Evolutionary conservation across 1,140 invertebrate species (phyloP), one percentile per base, ranked within the genome.

Genomic region (Camponotus vicinus): DNA sequence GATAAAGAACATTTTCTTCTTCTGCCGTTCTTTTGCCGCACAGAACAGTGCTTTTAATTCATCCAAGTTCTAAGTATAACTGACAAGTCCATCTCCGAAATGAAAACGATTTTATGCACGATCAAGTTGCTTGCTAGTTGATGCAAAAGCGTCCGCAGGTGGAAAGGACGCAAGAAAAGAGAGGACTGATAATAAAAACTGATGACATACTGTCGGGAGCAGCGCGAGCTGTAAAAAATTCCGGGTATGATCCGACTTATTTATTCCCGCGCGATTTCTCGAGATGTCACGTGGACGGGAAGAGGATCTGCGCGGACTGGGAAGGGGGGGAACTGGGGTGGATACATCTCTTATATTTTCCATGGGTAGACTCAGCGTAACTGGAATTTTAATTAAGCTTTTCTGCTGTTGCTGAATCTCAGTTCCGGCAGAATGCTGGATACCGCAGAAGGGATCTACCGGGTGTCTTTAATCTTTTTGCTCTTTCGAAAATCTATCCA

Each of bases 311-410:
- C 40, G 15, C 63, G 3, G 15, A 1, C 45, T 49, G 27, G 27
- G 27, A 27, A 27, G 27, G 27, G 27, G 27, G 27, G 27, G 1
- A 27, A 27, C 27, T 27, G 77, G 52, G 73, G 27, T 45, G 34
- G 69, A 73, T 71, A 55, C 77, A 70, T 76, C 69, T 83, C 83
- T 57, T 55, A 76, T 82, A 85, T 78, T 89, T 91, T 88, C 77
- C 82, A 61, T 78, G 82, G 49, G 82, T 70, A 88, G 78, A 91
- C 86, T 11, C 88, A 76, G 69, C 82, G 71, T 86, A 76, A 57
- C 79, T 90, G 87, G 92, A 92, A 92, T 92, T 92, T 92, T 92
- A 92, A 92, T 92, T 92, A 92, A 92, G 87, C 89, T 92, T 91
- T 91, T 89, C 90, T 92, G 78, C 86, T 80, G 83, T 71, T 64